A percentile compares a stretch with the other conserved stretches of the same genome.
Evolutionary conservation across 2,888 invertebrate genomes (phyloP).

Genomic region (Melinaea marsaeus): DNA sequence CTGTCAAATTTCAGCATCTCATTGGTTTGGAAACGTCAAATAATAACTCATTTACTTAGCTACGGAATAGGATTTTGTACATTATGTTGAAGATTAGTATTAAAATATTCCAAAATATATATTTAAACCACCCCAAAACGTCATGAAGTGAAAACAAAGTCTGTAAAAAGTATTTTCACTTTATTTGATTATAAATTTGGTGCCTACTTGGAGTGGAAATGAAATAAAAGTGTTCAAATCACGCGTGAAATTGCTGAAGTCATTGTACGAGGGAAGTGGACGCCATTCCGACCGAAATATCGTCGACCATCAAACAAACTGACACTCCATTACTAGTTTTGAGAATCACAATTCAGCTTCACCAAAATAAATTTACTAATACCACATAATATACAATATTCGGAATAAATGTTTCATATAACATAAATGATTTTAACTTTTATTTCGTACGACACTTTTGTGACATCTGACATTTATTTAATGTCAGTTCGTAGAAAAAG

Average conservation of each 20-base stretch:
- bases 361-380: neutral
- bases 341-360: conserved; percentile 11
- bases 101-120: too few relatives aligned
- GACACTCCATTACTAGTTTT: conserved; percentile 26
- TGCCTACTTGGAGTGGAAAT: conserved; percentile 48
- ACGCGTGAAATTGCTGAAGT: conserved; percentile 72
- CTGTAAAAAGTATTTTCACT: neutral
- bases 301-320: conserved; percentile 28
- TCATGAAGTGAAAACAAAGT: too few relatives aligned
- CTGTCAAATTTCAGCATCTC: too few relatives aligned
- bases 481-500: conserved; percentile 50
- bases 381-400: too few relatives aligned
- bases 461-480: conserved; percentile 42
- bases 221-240: conserved; percentile 73
- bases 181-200: conserved; percentile 19
- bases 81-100: too few relatives aligned
- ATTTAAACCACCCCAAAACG: too few relatives aligned
- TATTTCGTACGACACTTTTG: conserved; percentile 36
- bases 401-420: too few relatives aligned
- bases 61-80: too few relatives aligned
- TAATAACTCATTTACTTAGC: too few relatives aligned
- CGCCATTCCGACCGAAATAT: conserved; percentile 42
- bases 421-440: neutral
- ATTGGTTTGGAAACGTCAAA: too few relatives aligned
- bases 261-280: conserved; percentile 56